A percentile compares a stretch with the other conserved stretches of the same genome.
phyloP scores from a whole-genome alignment of 2,797 vertebrate genomes.

The Schizopygopsis malacanthus region DNA sequence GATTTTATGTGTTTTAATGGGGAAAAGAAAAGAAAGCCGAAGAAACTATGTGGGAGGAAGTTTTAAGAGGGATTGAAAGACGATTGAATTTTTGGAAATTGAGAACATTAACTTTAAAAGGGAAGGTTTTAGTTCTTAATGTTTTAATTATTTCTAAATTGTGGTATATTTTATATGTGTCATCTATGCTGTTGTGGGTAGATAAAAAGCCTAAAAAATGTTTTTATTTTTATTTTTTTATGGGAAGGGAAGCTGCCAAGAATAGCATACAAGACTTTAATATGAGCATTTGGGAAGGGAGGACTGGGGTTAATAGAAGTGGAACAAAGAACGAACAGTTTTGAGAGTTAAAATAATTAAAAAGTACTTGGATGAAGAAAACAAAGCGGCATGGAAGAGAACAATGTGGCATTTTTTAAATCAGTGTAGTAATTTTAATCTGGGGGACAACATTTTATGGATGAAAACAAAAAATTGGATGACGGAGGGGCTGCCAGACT shows the following conservation, averaged over 20 bases:
- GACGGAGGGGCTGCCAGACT: not conserved
- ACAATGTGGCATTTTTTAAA: not conserved
- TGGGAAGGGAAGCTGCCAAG: not conserved
- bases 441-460: not conserved
- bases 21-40: too few relatives aligned
- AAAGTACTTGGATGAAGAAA: not conserved
- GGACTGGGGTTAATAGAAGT: not conserved
- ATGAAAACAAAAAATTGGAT: not conserved
- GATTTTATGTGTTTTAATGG: too few relatives aligned
- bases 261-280: not conserved
- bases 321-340: not conserved
- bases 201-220: not conserved
- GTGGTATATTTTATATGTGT: too few relatives aligned
- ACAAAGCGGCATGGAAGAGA: not conserved
- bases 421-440: not conserved
- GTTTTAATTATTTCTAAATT: too few relatives aligned
- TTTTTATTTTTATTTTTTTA: not conserved
- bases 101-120: too few relatives aligned
- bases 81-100: too few relatives aligned
- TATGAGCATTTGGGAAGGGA: not conserved
- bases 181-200: too few relatives aligned
- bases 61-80: too few relatives aligned
- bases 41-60: too few relatives aligned
- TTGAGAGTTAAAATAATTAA: not conserved
- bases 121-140: too few relatives aligned